Base-by-base conservation (phyloP, 2,888 invertebrate genomes). In the Phyto melanocephala region DNA sequence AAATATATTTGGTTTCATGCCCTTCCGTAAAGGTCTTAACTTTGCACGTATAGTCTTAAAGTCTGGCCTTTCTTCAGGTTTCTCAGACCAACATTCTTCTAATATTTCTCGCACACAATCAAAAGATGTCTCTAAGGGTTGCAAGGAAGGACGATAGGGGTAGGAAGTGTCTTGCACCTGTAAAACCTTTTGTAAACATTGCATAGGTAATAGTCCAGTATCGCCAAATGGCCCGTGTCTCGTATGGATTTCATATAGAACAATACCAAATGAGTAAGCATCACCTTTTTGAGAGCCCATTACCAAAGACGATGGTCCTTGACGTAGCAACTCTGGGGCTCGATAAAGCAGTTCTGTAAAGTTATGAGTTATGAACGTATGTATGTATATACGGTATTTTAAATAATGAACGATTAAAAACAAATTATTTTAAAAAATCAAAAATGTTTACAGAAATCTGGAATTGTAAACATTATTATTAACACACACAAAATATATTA, bases 1-100 rank as follows among this genome's bases (percentile, higher is more conserved):
- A 87, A 98, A 97, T 87, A 99, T 98, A 91, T 98, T 98, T 17
- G 97, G 95, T 91, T 97, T 97, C 98, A 98, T 96, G 88, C 98
- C 98, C 89, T 97, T 95, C 71, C 96, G 92, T 76, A 98, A 92
- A 0, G 96, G 96, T 50, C 97, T 93, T 37, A 98, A 91, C 85
- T 94, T 94, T 17, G 95, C 93, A 35, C 97, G 93, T 75, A 98
- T 94, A 17, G 93, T 92, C 88, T 96, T 96, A 88, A 98, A 97
- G 89, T 98, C 98, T 0, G 97, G 98, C 1, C 98, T 92, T 8
- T 93, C 92, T 7, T 95, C 94, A 0, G 97, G 94, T 76, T 94
- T 94, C 89, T 98, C 97, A 0, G 93, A 91, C 98, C 98, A 98
- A 88, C 97, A 97, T 87, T 96, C 96, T n/a, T 93, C 92, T 86